Evolutionary conservation across 1,140 invertebrate genomes (phyloP), one percentile per base, ranked within the genome.

Genomic region (Apis dorsata): DNA sequence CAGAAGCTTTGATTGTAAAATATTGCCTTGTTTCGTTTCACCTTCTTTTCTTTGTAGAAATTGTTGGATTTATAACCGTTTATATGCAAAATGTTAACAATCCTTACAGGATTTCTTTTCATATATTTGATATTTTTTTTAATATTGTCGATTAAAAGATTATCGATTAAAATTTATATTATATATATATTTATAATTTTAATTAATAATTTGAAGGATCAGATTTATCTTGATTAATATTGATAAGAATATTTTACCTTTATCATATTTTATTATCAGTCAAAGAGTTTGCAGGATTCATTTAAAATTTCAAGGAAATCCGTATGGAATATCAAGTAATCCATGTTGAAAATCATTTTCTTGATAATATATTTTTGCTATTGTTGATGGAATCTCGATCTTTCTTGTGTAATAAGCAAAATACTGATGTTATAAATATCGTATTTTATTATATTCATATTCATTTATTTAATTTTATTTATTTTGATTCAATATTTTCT

Each of bases 221-320:
- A 65, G 24, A 65, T 65, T 65, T 5, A 53, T 63, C n/a, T 21
- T 60, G n/a, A 65, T 10, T 21, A 49, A 44, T 44, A 44, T 10
- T 76, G 44, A 21, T 62, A 60, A 49, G 49, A 74, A 53, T 65
- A 53, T 53, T 3, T 65, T 53, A 5, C 24, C 49, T 51, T 76
- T 53, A 53, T 76, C 34, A 53, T 65, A 53, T 53, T 3, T 65
- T 53, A 5, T 17, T 53, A 53, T 76, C 62, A 19, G 21, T 7
- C 15, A n/a, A 17, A 15, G 49, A 17, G 44, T 11, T 49, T 63
- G 44, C 19, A 19, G 24, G 74, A 65, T 65, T 76, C 62, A 65
- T 76, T 76, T 76, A 65, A 49, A 62, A 63, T 63, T 55, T 76
- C 74, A 19, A 28, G 24, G 24, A 17, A 62, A 51, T 65, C 24